Evolutionary conservation across 2,888 invertebrate species (phyloP).

Genomic region (Microplitis manilae): DNA sequence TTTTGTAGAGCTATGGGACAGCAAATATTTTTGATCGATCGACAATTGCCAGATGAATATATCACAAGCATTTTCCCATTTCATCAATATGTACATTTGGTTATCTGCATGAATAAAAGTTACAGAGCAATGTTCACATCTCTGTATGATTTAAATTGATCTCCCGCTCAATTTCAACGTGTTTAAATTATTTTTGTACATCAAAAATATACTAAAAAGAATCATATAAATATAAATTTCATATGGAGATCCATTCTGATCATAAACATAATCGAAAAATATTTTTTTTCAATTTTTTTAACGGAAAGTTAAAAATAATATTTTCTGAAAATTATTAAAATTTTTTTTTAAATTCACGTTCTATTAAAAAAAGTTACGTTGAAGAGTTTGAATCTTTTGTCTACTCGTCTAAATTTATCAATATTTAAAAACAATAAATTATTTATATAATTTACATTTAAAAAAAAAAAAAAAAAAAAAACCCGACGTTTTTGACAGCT

Average conservation of each 20-base stretch:
- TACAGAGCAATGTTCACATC: slow-evolving; percentile 9
- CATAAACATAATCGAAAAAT: not conserved
- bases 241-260: not conserved
- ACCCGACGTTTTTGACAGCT: no score
- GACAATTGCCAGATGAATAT: slow-evolving; percentile 34
- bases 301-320: not conserved
- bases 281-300: not conserved
- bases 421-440: no score
- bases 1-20: slow-evolving; percentile 21
- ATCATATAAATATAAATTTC: not conserved
- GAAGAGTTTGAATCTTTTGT: no score
- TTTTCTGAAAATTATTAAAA: no score
- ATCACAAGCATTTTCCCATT: slow-evolving; percentile 23
- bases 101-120: slow-evolving; percentile 20
- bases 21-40: slow-evolving; percentile 34
- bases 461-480: no score
- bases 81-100: slow-evolving; percentile 20
- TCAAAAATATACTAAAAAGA: not conserved
- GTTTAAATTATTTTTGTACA: not conserved
- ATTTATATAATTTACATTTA: no score
- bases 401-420: no score
- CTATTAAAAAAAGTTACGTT: no score
- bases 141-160: slow-evolving; percentile 6
- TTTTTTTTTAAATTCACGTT: no score
- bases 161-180: slow-evolving; percentile 5